Evolutionary conservation across 2,797 vertebrate genomes (phyloP), one percentile per base, ranked within the genome.

Genomic region (Phataginus tricuspis): DNA sequence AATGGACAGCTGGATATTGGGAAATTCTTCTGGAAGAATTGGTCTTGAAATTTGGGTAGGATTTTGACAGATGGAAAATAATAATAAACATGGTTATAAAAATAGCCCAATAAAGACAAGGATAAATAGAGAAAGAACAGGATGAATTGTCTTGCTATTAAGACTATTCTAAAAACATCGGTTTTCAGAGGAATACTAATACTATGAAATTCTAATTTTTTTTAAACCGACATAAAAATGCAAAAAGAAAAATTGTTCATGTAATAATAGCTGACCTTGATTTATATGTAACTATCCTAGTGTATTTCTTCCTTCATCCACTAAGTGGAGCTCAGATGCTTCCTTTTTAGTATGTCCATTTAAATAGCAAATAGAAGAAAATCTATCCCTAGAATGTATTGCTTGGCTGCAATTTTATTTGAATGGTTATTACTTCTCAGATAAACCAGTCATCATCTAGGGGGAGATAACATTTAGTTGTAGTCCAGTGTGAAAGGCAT

Each of bases 251-350:
- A 74, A 49, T 72, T 29, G 42, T 57, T 82, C 27, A 71, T 39
- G 37, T 90, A 1, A n/a, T 59, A 53, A 45, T 80, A 88, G 18
- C 84, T 92, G 64, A 57, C 53, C n/a, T 61, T 95, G 37, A 86
- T 51, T 82, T 95, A 37, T 14, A 42, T n/a, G n/a, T 45, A 13
- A 39, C 37, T 39, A 39, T 39, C 37, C 37, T 39, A 39, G 37
- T 39, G 37, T 39, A 39, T 39, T 39, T 39, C 80, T n/a, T 83
- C 14, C 19, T 15, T 27, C 95, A 79, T 80, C 98, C 99, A 98
- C 98, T 98, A 99, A 99, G 95, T 98, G 98, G 99, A 93, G 98
- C 93, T 55, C 96, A 97, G 82, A 95, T 85, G 49, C 97, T 94
- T 96, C n/a, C 49, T 85, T 64, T 6, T 90, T 39, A 39, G 66